phyloP scores from a whole-genome alignment of 2,113 vertebrate species.

The Rhinogobius similis region DNA sequence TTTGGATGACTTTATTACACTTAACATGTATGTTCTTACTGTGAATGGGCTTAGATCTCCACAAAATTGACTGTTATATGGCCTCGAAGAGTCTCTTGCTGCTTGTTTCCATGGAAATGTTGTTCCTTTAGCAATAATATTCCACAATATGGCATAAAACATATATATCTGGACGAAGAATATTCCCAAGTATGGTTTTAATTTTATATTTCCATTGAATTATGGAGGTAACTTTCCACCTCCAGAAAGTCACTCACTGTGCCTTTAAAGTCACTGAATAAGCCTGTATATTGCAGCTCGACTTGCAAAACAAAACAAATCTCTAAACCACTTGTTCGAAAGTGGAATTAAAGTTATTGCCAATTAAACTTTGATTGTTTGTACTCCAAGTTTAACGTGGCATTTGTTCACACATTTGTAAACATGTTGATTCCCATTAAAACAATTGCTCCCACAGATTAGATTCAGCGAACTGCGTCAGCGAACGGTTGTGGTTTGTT shows the following conservation, averaged over 20 bases:
- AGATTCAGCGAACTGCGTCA: slow-evolving; percentile 21
- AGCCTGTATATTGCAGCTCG: not conserved
- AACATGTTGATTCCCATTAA: slow-evolving; percentile 26
- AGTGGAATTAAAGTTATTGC: not conserved
- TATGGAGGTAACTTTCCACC: not conserved
- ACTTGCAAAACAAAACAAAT: not conserved
- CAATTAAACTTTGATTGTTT: not conserved
- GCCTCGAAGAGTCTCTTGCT: no score
- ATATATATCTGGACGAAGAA: no score
- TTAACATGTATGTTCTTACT: no score
- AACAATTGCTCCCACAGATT: slow-evolving; percentile 23
- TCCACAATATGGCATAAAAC: no score
- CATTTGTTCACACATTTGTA: slow-evolving; percentile 4
- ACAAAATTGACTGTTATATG: no score
- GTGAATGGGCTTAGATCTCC: no score
- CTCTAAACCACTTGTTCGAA: not conserved
- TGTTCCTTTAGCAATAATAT: no score
- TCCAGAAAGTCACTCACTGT: not conserved
- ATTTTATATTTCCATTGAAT: not conserved
- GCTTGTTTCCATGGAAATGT: no score
- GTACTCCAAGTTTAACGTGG: not conserved
- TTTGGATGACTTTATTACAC: no score
- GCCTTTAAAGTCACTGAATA: not conserved
- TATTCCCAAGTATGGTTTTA: no score
- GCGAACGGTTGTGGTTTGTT: slow-evolving; percentile 25